Percentiles rank a stretch among this genome's conserved stretches.
phyloP scores from a whole-genome alignment of 2,113 vertebrate species.

The Xiphophorus maculatus region DNA sequence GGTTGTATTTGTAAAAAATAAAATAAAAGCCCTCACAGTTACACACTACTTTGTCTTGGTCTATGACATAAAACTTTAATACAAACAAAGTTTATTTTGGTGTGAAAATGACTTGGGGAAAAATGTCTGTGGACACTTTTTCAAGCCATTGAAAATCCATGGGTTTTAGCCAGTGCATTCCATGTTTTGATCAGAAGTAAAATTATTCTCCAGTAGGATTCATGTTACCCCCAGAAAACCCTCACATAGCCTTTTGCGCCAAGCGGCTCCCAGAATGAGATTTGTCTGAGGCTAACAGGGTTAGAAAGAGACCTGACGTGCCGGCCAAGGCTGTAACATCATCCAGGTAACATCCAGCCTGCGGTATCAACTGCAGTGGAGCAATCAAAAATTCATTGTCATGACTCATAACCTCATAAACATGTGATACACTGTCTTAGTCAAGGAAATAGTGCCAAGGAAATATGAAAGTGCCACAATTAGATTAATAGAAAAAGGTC shows the following conservation, averaged over 20 bases:
- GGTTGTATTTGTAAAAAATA: too few relatives aligned
- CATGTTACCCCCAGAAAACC: slow-evolving; percentile 27
- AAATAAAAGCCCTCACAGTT: background rate
- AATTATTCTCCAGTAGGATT: slow-evolving; percentile 2
- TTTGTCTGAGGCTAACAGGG: slow-evolving; percentile 71
- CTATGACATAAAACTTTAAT: background rate
- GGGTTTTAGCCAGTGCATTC: background rate
- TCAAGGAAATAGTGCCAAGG: slow-evolving; percentile 22
- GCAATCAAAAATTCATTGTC: slow-evolving; percentile 50
- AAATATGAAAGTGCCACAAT: slow-evolving; percentile 41
- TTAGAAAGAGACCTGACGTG: slow-evolving; percentile 60
- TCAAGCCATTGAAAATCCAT: background rate
- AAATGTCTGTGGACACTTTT: background rate
- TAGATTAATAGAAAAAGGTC: slow-evolving; percentile 50
- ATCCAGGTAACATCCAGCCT: slow-evolving; percentile 55
- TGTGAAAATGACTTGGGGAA: too few relatives aligned
- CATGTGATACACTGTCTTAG: slow-evolving; percentile 42
- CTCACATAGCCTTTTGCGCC: slow-evolving; percentile 28
- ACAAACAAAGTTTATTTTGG: too few relatives aligned
- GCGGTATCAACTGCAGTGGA: slow-evolving; percentile 32
- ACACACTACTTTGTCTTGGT: background rate
- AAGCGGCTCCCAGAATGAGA: slow-evolving; percentile 71
- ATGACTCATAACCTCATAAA: slow-evolving; percentile 60
- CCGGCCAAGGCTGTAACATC: slow-evolving; percentile 50
- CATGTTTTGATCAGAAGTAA: slow-evolving; percentile 13